Percentiles rank a stretch among this genome's conserved stretches.
phyloP scores from a whole-genome alignment of 2,113 vertebrate genomes.

The Macrotis lagotis region DNA sequence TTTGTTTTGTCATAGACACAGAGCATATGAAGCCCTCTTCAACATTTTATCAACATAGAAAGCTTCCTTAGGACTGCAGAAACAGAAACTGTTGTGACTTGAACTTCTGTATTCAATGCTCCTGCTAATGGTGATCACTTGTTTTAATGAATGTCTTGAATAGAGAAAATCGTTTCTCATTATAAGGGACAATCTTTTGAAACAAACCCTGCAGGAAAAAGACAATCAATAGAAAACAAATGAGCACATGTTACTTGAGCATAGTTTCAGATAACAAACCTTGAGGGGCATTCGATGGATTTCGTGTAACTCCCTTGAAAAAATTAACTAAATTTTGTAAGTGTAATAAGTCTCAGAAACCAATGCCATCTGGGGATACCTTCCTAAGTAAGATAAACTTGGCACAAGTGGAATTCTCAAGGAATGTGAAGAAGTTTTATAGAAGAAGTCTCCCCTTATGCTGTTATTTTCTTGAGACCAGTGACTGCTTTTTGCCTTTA shows the following conservation, averaged over 20 bases:
- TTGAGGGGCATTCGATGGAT: neutral
- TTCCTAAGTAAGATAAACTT: neutral
- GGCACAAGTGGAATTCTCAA: neutral
- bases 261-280: slow-evolving; percentile 7
- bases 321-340: slow-evolving; percentile 26
- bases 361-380: neutral
- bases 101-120: neutral
- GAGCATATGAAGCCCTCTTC: neutral
- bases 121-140: neutral
- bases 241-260: neutral
- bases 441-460: neutral
- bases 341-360: neutral
- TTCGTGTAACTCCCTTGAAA: slow-evolving; percentile 42
- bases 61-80: neutral
- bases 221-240: slow-evolving; percentile 62
- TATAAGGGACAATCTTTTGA: slow-evolving; percentile 4
- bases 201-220: slow-evolving; percentile 20
- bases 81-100: neutral
- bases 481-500: neutral
- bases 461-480: neutral
- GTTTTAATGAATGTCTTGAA: slow-evolving; percentile 22
- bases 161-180: slow-evolving; percentile 32
- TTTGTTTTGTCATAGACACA: neutral
- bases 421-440: neutral
- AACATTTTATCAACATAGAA: neutral